Base-by-base conservation (phyloP, 1,140 invertebrate species). In the Diprion similis region DNA sequence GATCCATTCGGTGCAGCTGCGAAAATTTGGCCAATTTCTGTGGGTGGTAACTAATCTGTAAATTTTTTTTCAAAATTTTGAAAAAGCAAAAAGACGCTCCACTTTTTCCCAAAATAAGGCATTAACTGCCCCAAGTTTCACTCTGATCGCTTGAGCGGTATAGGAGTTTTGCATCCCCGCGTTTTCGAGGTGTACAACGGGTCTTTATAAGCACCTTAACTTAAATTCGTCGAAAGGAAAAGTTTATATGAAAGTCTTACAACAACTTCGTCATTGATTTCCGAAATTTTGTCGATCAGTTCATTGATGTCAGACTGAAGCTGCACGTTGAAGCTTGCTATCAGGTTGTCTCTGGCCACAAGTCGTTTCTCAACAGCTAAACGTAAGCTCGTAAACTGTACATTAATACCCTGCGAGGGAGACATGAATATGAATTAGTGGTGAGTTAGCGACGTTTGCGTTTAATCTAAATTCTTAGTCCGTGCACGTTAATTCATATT, bases 261-360 rank as follows among this genome's bases (percentile, higher is more conserved):
- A 79, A 83, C 83, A 71, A 90, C 89, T 87, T 92, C 89, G 10
- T 91, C 89, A 77, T 92, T 91, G 68, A 95, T 92, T 24, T 88
- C 87, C 74, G 91, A 90, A 67, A 95, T 91, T 78, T 92, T 90
- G 17, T 91, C 87, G 78, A 93, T 93, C 1, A 95, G 85, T 1
- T 83, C 83, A 81, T 89, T 90, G 45, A 92, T 91, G 77, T 93
- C 92, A 76, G 89, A 92, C 47, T 91, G 90, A 71, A 92, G 89
- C 73, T 91, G 88, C 51, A 86, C 83, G 75, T 90, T 90, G 73
- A 93, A 93, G 75, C 87, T 82, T 9, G 86, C 86, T 6, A 92
- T 87, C 1, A 92, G 83, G 71, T 89, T 90, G 7, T 85, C 80
- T 24, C 89, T 87, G 1, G 90, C 88, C 74, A 91, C 89, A 3